Evolutionary conservation across 2,888 invertebrate species (phyloP).

Genomic region (Ochlodes sylvanus): DNA sequence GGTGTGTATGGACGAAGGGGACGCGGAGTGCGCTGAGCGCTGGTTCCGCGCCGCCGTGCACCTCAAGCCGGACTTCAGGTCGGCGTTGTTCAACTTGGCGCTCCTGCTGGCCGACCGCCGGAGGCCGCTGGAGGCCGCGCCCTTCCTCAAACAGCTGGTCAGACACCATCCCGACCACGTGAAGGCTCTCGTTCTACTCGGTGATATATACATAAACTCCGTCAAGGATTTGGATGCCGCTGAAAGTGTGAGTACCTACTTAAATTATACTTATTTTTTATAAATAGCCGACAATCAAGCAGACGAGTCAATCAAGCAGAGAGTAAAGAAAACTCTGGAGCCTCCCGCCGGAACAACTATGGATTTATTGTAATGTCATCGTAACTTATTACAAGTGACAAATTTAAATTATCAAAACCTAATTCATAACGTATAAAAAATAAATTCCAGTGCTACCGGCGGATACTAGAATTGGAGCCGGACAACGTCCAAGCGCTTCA

Average conservation of each 20-base stretch:
- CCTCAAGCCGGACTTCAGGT: slow-evolving; percentile 94
- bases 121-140: slow-evolving; percentile 95
- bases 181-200: slow-evolving; percentile 96
- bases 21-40: slow-evolving; percentile 94
- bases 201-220: slow-evolving; percentile 98
- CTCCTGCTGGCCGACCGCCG: slow-evolving; percentile 94
- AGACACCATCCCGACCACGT: slow-evolving; percentile 96
- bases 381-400: too few species aligned
- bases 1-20: slow-evolving; percentile 98
- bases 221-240: slow-evolving; percentile 97
- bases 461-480: slow-evolving; percentile 94
- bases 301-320: not conserved
- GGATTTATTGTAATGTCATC: too few species aligned
- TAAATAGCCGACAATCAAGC: too few species aligned
- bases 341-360: too few species aligned
- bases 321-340: too few species aligned
- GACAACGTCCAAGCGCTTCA: slow-evolving; percentile 97
- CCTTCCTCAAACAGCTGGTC: slow-evolving; percentile 95
- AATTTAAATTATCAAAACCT: too few species aligned
- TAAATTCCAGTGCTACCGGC: slow-evolving; percentile 91
- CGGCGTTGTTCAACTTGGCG: slow-evolving; percentile 97
- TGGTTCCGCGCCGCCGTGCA: slow-evolving; percentile 96
- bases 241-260: slow-evolving; percentile 91
- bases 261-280: too few species aligned
- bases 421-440: not conserved